Evolutionary conservation across 2,113 vertebrate genomes (phyloP), one percentile per base, ranked within the genome.

Genomic region (Austrofundulus limnaeus): DNA sequence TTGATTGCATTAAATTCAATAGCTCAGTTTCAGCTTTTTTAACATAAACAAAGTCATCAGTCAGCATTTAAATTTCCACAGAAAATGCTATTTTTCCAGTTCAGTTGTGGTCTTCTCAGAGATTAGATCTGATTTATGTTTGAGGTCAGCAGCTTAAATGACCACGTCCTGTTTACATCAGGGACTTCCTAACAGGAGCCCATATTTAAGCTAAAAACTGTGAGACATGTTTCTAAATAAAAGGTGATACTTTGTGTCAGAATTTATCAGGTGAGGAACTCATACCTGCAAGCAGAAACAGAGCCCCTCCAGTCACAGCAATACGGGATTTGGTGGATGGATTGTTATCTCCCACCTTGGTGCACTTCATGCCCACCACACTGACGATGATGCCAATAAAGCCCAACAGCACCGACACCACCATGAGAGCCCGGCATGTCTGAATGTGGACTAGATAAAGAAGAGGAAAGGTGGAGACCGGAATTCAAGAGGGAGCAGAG

Each of bases 361-460:
- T 99, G 85, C 97, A 99, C 66, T 98, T 97, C 96, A 98, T 98
- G 69, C 97, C 97, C 62, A 98, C 86, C 17, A 99, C 95, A 0
- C 97, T 98, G 83, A 98, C 89, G 2, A 98, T 91, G 84, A 96
- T 93, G 57, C 90, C 95, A 2, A 96, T 92, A 39, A 98, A 97
- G 47, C 97, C 97, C 91, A 98, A 87, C 75, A 99, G 94, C 23
- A 98, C 94, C 0, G 96, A 94, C 50, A 96, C 87, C 34, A 99
- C 94, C 97, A 99, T 98, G 57, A 99, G 94, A 37, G 97, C 97
- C 23, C 97, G 89, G 0, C 94, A 95, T 0, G 95, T 95, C 91
- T 99, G 97, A 87, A 99, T 95, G 81, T 98, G 96, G 77, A 94
- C 97, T 99, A 88, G 37, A 83, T 72, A 45, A 68, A 66, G 64